Evolutionary conservation across 30 jellyfish, hydroid and myxozoan genomes (phyloP), one percentile per base, ranked within the genome.

Genomic region (Rhopilema esculentum): DNA sequence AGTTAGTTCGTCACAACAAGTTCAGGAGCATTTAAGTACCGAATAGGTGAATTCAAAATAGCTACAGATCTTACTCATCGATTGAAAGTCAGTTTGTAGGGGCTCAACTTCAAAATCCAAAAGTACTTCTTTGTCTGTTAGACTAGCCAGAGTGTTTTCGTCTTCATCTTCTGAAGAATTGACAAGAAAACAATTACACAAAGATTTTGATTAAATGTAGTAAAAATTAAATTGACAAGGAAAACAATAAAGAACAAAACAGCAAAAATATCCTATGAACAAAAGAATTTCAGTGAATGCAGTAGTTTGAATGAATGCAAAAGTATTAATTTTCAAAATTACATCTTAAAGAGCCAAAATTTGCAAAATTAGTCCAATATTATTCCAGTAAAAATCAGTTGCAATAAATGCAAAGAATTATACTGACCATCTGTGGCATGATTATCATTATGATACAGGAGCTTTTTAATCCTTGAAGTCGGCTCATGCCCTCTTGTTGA

Each of bases 401-500:
- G 12, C 6, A 40, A 6, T 40, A 40, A 2, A 40, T 40, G 57
- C 6, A 40, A 40, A 40, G 6, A 40, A 2, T 12, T 40, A 12
- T 40, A 12, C 57, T 40, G 6, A 40, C 57, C 57, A 40, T 40
- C 12, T 6, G 57, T 40, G 9, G 57, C 57, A 12, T 40, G 6
- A 40, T 40, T 12, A 2, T 40, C 57, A 40, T 83, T 67, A 22
- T 66, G 87, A 82, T 90, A 90, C 22, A 90, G 24, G 27, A 90
- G 79, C 1, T 63, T 65, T 74, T 90, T 90, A 57, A 75, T 75
- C 31, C 52, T 84, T 25, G 93, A 64, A 48, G 21, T 72, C 17
- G 87, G 91, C 64, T 90, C 97, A n/a, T 64, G 0, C 40, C 87
- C 92, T 30, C 88, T 88, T 23, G 87, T 74, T 20, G 95, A 75